Base-by-base conservation (phyloP, 2,113 vertebrate genomes). In the Girardinichthys multiradiatus region DNA sequence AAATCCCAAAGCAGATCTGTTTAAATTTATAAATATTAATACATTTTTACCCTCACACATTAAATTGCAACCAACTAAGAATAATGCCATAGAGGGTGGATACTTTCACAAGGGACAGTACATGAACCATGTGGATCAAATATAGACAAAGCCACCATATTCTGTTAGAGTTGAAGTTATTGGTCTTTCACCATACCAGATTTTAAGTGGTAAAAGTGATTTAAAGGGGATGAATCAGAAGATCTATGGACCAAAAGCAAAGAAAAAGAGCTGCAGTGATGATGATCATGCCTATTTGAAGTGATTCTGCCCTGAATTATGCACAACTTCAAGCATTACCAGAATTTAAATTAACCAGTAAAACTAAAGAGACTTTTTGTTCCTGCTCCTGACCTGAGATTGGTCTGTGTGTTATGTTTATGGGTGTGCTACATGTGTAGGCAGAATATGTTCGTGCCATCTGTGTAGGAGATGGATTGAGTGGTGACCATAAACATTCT, bases 401-500 rank as follows among this genome's bases (percentile, higher is more conserved):
- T 57, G 6, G 7, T 29, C n/a, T 24, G 33, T n/a, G 2, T 17
- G 14, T 21, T 29, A 17, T 13, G 64, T 26, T 45, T 24, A 0
- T 0, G 17, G 48, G 21, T 33, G 37, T 45, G 67, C 26, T 57
- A 64, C 12, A 13, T 45, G 66, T 63, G 71, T 82, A 57, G 64
- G 71, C 31, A 31, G 60, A 57, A 64, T 66, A 28, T 61, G 29
- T 65, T 42, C 0, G 0, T 65, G 48, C 29, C 37, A 30, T 66
- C 62, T 75, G 76, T 70, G 81, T 86, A 64, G 83, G 81, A 70
- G 70, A 15, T 48, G 26, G 62, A 35, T 70, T 39, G 71, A 73
- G 72, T 59, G 68, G 70, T 26, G 35, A 30, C 66, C 68, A 77
- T 64, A 79, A 76, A 61, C 76, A 78, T 66, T 78, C 67, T 48